Evolutionary conservation across 2,113 vertebrate species (phyloP).

Genomic region (Labrus mixtus): DNA sequence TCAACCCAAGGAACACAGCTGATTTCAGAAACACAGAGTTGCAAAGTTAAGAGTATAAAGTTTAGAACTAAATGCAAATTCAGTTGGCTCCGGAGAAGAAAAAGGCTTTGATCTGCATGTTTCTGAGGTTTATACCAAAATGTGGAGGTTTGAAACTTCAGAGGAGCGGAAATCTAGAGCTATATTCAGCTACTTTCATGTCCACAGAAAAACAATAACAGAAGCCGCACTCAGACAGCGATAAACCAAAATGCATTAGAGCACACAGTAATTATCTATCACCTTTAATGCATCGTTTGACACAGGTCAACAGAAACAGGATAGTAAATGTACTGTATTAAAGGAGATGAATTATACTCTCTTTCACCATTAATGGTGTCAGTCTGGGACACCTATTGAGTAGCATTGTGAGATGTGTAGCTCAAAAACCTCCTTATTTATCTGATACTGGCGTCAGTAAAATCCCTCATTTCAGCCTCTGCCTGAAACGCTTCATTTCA

Average conservation of each 20-base stretch:
- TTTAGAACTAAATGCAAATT: not conserved
- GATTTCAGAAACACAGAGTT: not conserved
- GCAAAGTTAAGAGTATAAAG: not conserved
- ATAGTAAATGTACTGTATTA: not conserved
- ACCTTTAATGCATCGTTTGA: not conserved
- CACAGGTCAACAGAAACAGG: not conserved
- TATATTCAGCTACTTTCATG: not conserved
- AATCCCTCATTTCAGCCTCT: no score
- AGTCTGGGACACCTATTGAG: no score
- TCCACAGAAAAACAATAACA: not conserved
- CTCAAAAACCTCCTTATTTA: no score
- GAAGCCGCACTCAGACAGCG: not conserved
- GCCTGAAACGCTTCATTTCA: no score
- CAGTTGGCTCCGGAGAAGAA: not conserved
- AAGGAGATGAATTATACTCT: no score
- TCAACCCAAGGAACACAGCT: not conserved
- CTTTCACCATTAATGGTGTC: no score
- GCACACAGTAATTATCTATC: not conserved
- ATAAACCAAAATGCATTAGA: not conserved
- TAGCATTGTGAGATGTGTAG: no score
- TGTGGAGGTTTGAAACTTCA: not conserved
- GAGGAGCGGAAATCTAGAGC: not conserved
- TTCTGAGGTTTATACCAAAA: not conserved
- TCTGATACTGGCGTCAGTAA: no score
- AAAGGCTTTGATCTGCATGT: not conserved